Evolutionary conservation across 2,113 vertebrate species (phyloP), one percentile per base, ranked within the genome.

Genomic region (Oryzias melastigma): DNA sequence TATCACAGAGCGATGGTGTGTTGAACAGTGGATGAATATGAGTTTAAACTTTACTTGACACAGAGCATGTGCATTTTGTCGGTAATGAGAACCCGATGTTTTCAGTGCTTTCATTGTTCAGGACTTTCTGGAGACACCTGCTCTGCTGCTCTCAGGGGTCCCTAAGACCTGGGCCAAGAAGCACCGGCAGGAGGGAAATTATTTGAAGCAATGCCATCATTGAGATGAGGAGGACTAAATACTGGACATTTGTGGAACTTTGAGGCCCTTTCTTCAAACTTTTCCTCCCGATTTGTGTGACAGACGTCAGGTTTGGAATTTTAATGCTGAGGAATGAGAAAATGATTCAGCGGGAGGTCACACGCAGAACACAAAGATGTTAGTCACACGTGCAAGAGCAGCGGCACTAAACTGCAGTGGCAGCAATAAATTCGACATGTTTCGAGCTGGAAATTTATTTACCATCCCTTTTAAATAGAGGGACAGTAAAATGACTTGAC

Each of bases 31-130:
- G 43, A 62, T 56, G 44, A 40, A 69, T 65, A 55, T 64, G 51
- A 18, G 69, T 25, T 45, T 55, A 65, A 75, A 66, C 58, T 68
- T 69, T 48, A 72, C 71, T 59, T 80, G 82, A 86, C 78, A 75
- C 29, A 44, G 48, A 75, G 65, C 73, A 75, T 71, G 35, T 72
- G 52, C 62, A 70, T 44, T 62, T 58, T 80, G 49, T 48, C 60
- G 22, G 49, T 85, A 85, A 85, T 85, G 76, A 77, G 68, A 80
- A 77, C 83, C 81, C 64, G 76, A 78, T 87, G 85, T 68, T 71
- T 50, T 54, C 62, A 49, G 42, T 17, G 68, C 61, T 20, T 51
- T 43, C 63, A 72, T 51, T 62, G 56, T 67, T 57, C 4, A 14
- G 58, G 57, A 46, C 44, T 29, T 70, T 42, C 70, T 72, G 69